These are phyloP conservation scores for Cyanoramphus novaezelandiae DNA, from an alignment of 2,113 vertebrate species.

Conservation along the genomic window DNA sequence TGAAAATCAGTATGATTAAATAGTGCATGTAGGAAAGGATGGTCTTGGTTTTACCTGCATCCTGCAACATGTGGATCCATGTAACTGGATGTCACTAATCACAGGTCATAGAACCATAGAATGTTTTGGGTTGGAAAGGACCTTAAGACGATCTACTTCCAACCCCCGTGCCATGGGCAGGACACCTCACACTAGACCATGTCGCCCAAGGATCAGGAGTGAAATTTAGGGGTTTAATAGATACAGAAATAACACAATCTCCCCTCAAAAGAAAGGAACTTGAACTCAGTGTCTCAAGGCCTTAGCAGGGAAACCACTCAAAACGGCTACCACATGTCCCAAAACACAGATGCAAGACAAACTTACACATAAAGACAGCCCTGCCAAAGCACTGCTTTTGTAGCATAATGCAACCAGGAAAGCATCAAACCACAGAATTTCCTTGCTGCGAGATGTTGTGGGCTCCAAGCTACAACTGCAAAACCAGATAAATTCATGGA, in stretches of 20 bases:
- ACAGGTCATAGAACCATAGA: neutral
- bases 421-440: neutral
- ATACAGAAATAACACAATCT: neutral
- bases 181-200: neutral
- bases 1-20: neutral
- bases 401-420: neutral
- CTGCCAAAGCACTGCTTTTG: neutral
- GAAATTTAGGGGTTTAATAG: rapidly evolving
- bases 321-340: neutral
- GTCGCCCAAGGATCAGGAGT: neutral
- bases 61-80: neutral
- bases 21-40: neutral
- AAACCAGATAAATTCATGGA: neutral
- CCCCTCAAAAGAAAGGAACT: neutral
- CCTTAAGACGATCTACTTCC: neutral
- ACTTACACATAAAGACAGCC: neutral
- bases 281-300: neutral
- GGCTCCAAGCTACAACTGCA: neutral
- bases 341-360: neutral
- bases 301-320: neutral
- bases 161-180: neutral
- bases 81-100: neutral
- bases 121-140: neutral
- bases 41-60: neutral
- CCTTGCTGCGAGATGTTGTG: neutral